Conservation (phyloP, 2,113 vertebrate genomes). For the Cercopithecus mona region DNA sequence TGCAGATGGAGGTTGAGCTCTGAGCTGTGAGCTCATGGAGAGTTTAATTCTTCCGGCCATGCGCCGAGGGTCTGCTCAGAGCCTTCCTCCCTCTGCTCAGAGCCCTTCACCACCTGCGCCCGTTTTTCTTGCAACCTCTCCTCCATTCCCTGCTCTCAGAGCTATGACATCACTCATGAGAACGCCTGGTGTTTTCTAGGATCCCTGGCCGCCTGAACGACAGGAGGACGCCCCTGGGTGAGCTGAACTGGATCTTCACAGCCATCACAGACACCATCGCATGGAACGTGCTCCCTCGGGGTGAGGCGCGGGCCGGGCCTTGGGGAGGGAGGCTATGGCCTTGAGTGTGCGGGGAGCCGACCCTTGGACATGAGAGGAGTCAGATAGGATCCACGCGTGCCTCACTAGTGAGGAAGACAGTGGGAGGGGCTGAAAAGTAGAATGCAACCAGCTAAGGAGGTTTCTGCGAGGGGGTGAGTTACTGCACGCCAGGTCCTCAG, state of each 20-base stretch:
- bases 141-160: background rate
- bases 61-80: background rate
- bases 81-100: background rate
- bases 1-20: background rate
- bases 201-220: slow-evolving; percentile 98
- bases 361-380: too few relatives aligned
- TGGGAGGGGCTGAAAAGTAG: accelerated
- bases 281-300: slow-evolving; percentile 98
- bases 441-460: background rate
- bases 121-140: background rate
- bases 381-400: accelerated
- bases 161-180: background rate
- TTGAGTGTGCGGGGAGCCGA: accelerated
- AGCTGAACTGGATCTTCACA: slow-evolving; percentile 99
- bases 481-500: accelerated
- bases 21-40: background rate
- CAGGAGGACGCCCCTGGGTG: slow-evolving; percentile 96
- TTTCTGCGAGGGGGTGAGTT: accelerated
- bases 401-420: background rate
- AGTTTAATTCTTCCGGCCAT: accelerated
- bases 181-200: slow-evolving; percentile 76
- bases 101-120: background rate
- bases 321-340: background rate
- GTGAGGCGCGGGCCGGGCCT: slow-evolving; percentile 72
- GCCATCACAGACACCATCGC: slow-evolving; percentile 99